Evolutionary conservation across 2,888 invertebrate genomes (phyloP), one percentile per base, ranked within the genome.

Genomic region (Parthenolecanium corni): DNA sequence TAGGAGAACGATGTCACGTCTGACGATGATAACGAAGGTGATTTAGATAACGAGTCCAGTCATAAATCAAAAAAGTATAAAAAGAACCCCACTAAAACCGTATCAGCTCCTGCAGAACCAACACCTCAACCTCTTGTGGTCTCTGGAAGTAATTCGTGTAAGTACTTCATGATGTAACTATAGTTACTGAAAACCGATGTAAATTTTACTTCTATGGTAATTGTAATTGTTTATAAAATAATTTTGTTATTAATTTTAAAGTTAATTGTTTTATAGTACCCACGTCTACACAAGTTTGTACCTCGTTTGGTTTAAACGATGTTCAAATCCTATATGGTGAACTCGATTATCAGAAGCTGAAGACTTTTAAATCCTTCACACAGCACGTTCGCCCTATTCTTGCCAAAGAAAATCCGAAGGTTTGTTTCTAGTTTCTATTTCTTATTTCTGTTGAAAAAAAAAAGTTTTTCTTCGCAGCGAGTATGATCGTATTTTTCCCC

Each of bases 351-450:
- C 89, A 89, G 71, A 92, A 85, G 71, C 9, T 96, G 68, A 89
- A 86, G 0, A 90, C 90, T 2, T 96, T 95, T 77, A 95, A 94
- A 76, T 76, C 91, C 49, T 97, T 94, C 75, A 90, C 91, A 73
- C 91, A 93, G 72, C 90, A 95, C 72, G 89, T 95, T 49, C 80
- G 95, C 47, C 96, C 95, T 5, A 77, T 93, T 66, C 77, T 97
- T 54, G 86, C 89, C 44, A 92, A 93, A 74, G 94, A 93, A 74
- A 95, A 96, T 76, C 93, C 94, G 2, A 94, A 93, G 79, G 86
- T 88, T 36, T 2, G 16, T 14, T n/a, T 52, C 44, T 25, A 65
- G 11, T 54, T 58, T n/a, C n/a, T n/a, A n/a, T n/a, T n/a, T n/a
- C n/a, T n/a, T n/a, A n/a, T n/a, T n/a, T n/a, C n/a, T n/a, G n/a